Evolutionary conservation across 2,888 invertebrate genomes (phyloP).

Genomic region (Chydorus sphaericus): DNA sequence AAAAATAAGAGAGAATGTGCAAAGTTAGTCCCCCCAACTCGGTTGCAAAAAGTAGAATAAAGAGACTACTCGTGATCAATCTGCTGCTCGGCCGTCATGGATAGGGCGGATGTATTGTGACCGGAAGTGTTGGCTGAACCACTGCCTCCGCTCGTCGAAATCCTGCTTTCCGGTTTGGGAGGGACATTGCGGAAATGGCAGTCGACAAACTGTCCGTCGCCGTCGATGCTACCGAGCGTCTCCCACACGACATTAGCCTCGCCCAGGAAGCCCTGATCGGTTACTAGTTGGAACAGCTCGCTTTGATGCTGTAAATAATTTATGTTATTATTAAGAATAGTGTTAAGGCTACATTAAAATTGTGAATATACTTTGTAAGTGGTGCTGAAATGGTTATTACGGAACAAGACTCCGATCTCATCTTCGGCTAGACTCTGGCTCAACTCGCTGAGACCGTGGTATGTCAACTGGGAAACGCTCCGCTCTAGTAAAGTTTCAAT

Average conservation of each 20-base stretch:
- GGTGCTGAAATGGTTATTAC: constrained; percentile 43
- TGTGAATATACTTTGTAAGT: constrained; percentile 28
- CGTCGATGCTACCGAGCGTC: constrained; percentile 37
- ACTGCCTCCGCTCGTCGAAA: constrained; percentile 9
- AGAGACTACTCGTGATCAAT: constrained; percentile 33
- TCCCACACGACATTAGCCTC: constrained; percentile 40
- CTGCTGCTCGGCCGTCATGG: constrained; percentile 27
- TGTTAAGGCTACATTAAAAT: constrained; percentile 17
- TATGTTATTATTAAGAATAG: too few relatives aligned
- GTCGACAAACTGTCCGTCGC: constrained; percentile 38
- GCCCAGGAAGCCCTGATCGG: constrained; percentile 39
- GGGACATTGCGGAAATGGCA: constrained; percentile 30
- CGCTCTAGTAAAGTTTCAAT: constrained; percentile 35
- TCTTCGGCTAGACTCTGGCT: constrained; percentile 31
- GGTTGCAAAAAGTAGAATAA: not conserved
- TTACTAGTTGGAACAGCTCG: constrained; percentile 37
- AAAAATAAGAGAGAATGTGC: not conserved
- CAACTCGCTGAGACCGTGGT: constrained; percentile 36
- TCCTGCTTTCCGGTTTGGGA: constrained; percentile 21
- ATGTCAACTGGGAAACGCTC: constrained; percentile 37
- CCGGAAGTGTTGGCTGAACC: not conserved
- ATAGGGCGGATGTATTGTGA: too few relatives aligned
- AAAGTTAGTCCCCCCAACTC: not conserved
- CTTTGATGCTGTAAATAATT: constrained; percentile 23
- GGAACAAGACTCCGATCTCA: constrained; percentile 38